A percentile compares a stretch with the other conserved stretches of the same genome.
These are phyloP conservation scores for Chamaetylas fuelleborni DNA, from an alignment of 2,113 vertebrate genomes.

Conservation along the genomic window DNA sequence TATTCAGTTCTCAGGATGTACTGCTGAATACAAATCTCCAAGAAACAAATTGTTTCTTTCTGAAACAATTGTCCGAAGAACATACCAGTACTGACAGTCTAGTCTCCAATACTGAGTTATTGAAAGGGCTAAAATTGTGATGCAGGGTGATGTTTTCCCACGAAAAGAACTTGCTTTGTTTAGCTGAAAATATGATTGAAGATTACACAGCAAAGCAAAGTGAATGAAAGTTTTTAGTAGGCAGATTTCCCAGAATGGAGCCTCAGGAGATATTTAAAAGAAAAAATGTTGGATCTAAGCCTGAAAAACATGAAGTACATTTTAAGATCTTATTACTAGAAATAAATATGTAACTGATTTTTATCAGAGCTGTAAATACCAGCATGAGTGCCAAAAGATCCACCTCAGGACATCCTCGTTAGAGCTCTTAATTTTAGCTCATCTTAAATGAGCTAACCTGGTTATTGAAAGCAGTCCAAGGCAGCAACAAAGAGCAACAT, in stretches of 20 bases:
- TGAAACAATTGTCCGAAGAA: neutral
- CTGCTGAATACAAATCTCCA: neutral
- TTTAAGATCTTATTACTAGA: conserved; percentile 27
- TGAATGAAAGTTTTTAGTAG: neutral
- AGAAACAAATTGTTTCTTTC: too few species aligned
- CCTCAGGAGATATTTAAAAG: neutral
- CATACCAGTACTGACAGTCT: neutral
- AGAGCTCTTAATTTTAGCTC: conserved; percentile 52
- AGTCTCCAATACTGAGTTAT: neutral
- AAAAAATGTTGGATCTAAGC: neutral
- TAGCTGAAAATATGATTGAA: neutral
- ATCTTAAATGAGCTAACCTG: neutral
- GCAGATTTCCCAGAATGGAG: neutral
- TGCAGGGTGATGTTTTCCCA: neutral
- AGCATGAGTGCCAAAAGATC: conserved; percentile 6
- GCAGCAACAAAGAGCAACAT: neutral
- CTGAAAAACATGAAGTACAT: neutral
- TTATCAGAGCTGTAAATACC: conserved; percentile 40
- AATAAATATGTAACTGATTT: conserved; percentile 51
- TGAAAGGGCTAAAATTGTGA: neutral
- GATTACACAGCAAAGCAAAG: neutral
- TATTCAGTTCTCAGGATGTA: neutral
- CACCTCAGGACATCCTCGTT: neutral
- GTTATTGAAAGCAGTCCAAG: conserved; percentile 12
- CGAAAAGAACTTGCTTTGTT: neutral